These are phyloP conservation scores for Styela plicata DNA, from an alignment of 23 tunicate genomes.

Conservation along the genomic window DNA sequence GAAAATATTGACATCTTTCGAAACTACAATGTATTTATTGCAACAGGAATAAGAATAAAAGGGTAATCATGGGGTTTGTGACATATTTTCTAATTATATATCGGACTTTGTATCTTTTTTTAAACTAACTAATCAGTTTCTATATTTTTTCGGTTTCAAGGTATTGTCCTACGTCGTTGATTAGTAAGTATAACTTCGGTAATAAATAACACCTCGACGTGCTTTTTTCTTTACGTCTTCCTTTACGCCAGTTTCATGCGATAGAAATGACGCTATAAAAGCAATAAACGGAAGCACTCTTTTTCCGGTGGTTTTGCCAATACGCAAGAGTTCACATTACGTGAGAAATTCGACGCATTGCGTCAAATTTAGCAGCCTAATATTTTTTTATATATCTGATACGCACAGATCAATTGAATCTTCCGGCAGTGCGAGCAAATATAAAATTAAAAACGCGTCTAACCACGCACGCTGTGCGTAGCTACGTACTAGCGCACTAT, in stretches of 20 bases:
- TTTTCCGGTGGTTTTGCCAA: background rate
- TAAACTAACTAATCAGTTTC: no score
- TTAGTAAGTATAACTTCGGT: no score
- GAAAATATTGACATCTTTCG: background rate
- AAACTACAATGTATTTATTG: background rate
- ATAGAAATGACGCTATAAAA: background rate
- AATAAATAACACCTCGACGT: background rate
- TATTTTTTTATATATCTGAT: background rate
- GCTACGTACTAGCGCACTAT: background rate
- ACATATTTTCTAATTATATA: background rate
- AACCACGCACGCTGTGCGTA: background rate
- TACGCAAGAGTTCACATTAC: background rate
- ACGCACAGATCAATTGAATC: background rate
- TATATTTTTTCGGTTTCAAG: background rate
- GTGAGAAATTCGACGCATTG: background rate
- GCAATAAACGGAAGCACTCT: background rate
- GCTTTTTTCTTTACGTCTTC: background rate
- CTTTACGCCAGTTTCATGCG: background rate
- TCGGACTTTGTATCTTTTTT: no score
- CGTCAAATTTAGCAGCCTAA: background rate
- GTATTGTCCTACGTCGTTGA: no score
- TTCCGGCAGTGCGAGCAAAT: background rate
- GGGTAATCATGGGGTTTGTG: background rate
- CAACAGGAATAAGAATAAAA: background rate
- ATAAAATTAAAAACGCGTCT: background rate